These are phyloP conservation scores for Nyleta sp. DNA, from an alignment of 2,888 invertebrate species.

Conservation along the genomic window DNA sequence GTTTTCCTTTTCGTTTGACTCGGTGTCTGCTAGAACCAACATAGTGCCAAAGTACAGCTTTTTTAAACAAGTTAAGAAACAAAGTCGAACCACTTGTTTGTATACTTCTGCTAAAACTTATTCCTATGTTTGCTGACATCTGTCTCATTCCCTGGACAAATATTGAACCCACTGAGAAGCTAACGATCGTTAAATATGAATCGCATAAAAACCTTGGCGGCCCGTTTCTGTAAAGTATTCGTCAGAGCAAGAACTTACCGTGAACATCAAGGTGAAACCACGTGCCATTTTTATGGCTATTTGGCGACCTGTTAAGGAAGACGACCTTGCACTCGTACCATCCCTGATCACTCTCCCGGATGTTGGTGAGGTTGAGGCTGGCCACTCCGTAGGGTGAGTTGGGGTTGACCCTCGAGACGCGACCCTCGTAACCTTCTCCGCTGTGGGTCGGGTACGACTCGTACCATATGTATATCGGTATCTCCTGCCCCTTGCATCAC, in stretches of 20 bases:
- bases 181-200: too few relatives aligned
- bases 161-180: too few relatives aligned
- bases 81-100: too few relatives aligned
- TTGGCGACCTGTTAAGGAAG: conserved; percentile 97
- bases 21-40: too few relatives aligned
- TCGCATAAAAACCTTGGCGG: too few relatives aligned
- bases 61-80: too few relatives aligned
- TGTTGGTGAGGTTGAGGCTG: conserved; percentile 97
- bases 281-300: conserved; percentile 96
- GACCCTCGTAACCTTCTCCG: conserved; percentile 96
- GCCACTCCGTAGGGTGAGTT: conserved; percentile 95
- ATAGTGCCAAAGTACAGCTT: too few relatives aligned
- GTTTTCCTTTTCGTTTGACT: too few relatives aligned
- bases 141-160: too few relatives aligned
- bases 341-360: conserved; percentile 96
- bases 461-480: conserved; percentile 99
- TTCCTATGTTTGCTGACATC: too few relatives aligned
- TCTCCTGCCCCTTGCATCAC: conserved; percentile 92
- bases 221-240: too few relatives aligned
- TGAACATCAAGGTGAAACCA: conserved; percentile 99
- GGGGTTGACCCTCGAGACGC: conserved; percentile 94
- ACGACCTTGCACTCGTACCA: conserved; percentile 99
- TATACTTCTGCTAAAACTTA: too few relatives aligned
- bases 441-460: conserved; percentile 98
- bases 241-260: conserved; percentile 84